Evolutionary conservation across 1,140 invertebrate genomes (phyloP).

Genomic region (Oncopodura yosiiana): DNA sequence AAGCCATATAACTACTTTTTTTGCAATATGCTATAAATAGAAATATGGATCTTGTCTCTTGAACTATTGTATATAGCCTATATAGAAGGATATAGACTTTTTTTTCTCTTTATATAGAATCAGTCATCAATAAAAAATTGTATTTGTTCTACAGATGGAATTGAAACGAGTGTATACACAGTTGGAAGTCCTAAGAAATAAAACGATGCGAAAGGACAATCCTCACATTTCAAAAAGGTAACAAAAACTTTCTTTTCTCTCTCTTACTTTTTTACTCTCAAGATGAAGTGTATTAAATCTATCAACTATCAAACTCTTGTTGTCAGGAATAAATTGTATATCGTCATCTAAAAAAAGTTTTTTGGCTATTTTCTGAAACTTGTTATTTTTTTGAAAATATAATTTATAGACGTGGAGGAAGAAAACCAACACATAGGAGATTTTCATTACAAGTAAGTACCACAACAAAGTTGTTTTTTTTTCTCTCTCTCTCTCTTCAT

Average conservation of each 20-base stretch:
- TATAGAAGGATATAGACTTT: neutral
- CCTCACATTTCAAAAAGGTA: slow-evolving; percentile 89
- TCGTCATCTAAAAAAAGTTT: too few species aligned
- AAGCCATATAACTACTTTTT: neutral
- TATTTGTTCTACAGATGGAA: slow-evolving; percentile 53
- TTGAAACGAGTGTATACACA: slow-evolving; percentile 85
- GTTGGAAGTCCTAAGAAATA: slow-evolving; percentile 72
- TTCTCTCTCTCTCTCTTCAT: slow-evolving; percentile 22
- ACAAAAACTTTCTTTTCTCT: too few species aligned
- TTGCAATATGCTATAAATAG: neutral
- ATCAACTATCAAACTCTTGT: too few species aligned
- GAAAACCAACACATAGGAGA: slow-evolving; percentile 77
- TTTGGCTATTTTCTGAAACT: too few species aligned
- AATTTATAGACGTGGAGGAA: slow-evolving; percentile 79
- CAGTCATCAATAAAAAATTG: neutral
- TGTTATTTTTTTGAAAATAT: too few species aligned
- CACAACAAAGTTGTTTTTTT: slow-evolving; percentile 21
- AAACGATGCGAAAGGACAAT: slow-evolving; percentile 83
- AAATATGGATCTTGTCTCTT: neutral
- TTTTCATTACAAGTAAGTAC: slow-evolving; percentile 71
- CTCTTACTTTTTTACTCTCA: too few species aligned
- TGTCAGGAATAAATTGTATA: too few species aligned
- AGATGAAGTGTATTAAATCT: too few species aligned
- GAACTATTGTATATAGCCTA: too few species aligned
- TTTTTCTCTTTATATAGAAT: slow-evolving; percentile 6